These are phyloP conservation scores for Ascaphus truei DNA, from an alignment of 2,113 vertebrate species.

Conservation along the genomic window DNA sequence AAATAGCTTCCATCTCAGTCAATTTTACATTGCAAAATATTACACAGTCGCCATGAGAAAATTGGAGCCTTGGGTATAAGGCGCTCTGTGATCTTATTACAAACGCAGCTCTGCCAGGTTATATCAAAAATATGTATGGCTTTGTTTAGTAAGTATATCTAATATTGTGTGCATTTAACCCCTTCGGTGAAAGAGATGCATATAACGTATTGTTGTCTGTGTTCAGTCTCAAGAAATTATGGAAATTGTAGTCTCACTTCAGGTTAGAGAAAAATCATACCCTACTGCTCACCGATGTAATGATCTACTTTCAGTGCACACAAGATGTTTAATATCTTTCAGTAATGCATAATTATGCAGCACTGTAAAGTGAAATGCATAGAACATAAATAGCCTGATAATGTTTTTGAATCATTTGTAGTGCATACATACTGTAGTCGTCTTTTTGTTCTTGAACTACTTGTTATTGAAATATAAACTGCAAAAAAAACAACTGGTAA, in stretches of 20 bases:
- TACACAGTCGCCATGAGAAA: constrained; percentile 54
- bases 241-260: not conserved
- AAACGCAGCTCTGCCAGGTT: constrained; percentile 31
- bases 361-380: not conserved
- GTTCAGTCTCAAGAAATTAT: not conserved
- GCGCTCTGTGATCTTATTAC: constrained; percentile 48
- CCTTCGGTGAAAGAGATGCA: not conserved
- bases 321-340: not conserved
- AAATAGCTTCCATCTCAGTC: constrained; percentile 84
- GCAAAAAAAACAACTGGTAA: too few species aligned
- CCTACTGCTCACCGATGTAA: not conserved
- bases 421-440: not conserved
- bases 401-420: not conserved
- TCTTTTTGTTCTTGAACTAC: too few species aligned
- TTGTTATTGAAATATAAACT: too few species aligned
- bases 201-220: not conserved
- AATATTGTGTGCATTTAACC: not conserved
- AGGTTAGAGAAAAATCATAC: not conserved
- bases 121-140: constrained; percentile 27
- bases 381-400: not conserved
- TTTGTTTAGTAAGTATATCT: not conserved
- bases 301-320: not conserved
- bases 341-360: constrained; percentile 1
- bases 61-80: constrained; percentile 51
- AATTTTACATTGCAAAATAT: constrained; percentile 73